These are phyloP conservation scores for Epinotia nisella DNA, from an alignment of 2,888 invertebrate species.

Conservation along the genomic window DNA sequence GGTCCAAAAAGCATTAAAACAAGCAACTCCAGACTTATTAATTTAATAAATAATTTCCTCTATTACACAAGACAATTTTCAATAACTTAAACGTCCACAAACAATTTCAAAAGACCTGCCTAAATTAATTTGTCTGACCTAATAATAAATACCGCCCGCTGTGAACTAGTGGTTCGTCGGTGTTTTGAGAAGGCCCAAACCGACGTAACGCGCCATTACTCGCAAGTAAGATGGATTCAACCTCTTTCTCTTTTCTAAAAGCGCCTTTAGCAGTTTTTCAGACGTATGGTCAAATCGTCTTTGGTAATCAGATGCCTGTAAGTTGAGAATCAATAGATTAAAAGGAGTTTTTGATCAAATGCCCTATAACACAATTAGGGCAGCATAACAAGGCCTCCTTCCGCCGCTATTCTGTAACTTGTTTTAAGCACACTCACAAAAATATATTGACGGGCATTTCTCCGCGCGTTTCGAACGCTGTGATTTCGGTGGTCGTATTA, in stretches of 20 bases:
- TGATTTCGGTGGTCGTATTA: too few species aligned
- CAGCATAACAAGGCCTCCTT: too few species aligned
- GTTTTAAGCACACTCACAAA: too few species aligned
- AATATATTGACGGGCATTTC: too few species aligned
- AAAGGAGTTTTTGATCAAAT: too few species aligned
- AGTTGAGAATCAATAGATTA: neutral
- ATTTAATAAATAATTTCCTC: slow-evolving; percentile 10
- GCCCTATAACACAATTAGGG: too few species aligned
- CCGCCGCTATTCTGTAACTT: too few species aligned
- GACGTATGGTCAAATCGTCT: slow-evolving; percentile 71
- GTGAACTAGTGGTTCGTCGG: slow-evolving; percentile 44
- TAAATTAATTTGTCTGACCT: neutral
- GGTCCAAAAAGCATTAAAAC: too few species aligned
- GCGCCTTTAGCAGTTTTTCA: slow-evolving; percentile 66
- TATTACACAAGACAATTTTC: slow-evolving; percentile 16
- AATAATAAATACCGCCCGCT: neutral
- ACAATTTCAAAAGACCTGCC: slow-evolving; percentile 16
- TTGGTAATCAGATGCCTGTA: slow-evolving; percentile 76
- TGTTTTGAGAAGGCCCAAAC: slow-evolving; percentile 70
- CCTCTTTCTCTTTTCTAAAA: slow-evolving; percentile 72
- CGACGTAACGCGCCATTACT: slow-evolving; percentile 80
- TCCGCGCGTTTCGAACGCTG: too few species aligned
- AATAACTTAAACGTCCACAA: slow-evolving; percentile 6
- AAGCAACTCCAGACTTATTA: neutral
- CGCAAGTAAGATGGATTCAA: slow-evolving; percentile 76